Percentiles rank a stretch among this genome's conserved stretches.
Evolutionary conservation across 2,113 vertebrate genomes (phyloP).

Genomic region (Vimba vimba): DNA sequence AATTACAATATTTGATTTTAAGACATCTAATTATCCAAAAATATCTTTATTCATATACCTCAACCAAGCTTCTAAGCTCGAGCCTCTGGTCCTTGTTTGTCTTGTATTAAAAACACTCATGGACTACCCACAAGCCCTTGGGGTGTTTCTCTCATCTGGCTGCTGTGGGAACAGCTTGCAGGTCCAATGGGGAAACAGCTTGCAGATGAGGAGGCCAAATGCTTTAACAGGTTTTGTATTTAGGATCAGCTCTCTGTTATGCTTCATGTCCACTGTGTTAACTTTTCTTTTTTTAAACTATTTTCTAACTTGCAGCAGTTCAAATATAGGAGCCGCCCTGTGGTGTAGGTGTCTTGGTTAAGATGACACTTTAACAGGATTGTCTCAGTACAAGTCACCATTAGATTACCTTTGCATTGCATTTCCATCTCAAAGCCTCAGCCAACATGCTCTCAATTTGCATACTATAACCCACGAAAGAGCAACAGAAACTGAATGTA

Average conservation of each 20-base stretch:
- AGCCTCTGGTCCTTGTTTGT: conserved; percentile 32
- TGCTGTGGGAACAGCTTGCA: conserved; percentile 56
- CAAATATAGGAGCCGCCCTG: not conserved
- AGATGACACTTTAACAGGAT: not conserved
- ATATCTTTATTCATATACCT: conserved; percentile 51
- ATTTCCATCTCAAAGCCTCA: not conserved
- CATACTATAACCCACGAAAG: not conserved
- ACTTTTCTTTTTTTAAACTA: too few relatives aligned
- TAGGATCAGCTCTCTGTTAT: conserved; percentile 20
- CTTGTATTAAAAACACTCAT: conserved; percentile 49
- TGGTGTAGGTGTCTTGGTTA: not conserved
- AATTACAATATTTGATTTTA: conserved; percentile 21
- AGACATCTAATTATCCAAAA: conserved; percentile 47
- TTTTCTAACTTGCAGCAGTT: not conserved
- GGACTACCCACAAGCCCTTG: conserved; percentile 47
- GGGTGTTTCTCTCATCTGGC: conserved; percentile 38
- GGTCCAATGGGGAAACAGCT: conserved; percentile 61
- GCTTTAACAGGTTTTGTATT: conserved; percentile 42
- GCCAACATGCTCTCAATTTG: not conserved
- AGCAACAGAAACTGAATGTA: not conserved
- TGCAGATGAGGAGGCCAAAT: conserved; percentile 53
- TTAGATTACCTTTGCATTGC: not conserved
- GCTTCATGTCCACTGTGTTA: not conserved
- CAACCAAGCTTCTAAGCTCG: conserved; percentile 15
- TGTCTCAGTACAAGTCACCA: not conserved